Percentiles rank a stretch among this genome's conserved stretches.
These are phyloP conservation scores for Trichoplusia ni DNA, from an alignment of 1,140 invertebrate genomes.

Conservation along the genomic window DNA sequence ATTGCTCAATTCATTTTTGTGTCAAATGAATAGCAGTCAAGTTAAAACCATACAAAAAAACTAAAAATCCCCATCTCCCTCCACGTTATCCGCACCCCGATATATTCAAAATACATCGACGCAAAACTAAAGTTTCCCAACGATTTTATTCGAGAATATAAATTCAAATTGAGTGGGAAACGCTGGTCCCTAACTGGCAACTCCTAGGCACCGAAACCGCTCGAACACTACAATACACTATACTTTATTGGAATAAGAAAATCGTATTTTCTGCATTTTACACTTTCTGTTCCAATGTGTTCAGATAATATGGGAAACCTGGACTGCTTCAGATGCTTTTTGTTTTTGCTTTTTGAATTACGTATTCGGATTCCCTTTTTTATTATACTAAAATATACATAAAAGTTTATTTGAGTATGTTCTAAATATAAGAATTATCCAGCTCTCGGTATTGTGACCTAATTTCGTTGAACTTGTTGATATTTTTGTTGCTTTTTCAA, in stretches of 20 bases:
- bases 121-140: conserved; percentile 25
- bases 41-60: too few species aligned
- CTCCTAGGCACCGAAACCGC: not conserved
- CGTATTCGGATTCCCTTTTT: too few species aligned
- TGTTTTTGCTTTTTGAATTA: too few species aligned
- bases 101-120: conserved; percentile 23
- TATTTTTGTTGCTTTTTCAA: too few species aligned
- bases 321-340: too few species aligned
- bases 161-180: conserved; percentile 29
- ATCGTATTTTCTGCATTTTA: conserved; percentile 17
- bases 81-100: not conserved
- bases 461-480: too few species aligned
- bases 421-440: too few species aligned
- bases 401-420: too few species aligned
- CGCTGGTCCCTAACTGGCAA: not conserved
- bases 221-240: conserved; percentile 12
- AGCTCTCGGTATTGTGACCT: too few species aligned
- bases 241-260: not conserved
- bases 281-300: not conserved
- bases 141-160: conserved; percentile 23
- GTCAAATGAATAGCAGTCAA: too few species aligned
- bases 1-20: too few species aligned
- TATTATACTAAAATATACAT: too few species aligned
- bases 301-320: not conserved
- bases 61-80: not conserved